Percentiles rank a stretch among this genome's conserved stretches.
Evolutionary conservation across 2,113 vertebrate genomes (phyloP).

Genomic region (zebrafish (Danio rerio)): DNA sequence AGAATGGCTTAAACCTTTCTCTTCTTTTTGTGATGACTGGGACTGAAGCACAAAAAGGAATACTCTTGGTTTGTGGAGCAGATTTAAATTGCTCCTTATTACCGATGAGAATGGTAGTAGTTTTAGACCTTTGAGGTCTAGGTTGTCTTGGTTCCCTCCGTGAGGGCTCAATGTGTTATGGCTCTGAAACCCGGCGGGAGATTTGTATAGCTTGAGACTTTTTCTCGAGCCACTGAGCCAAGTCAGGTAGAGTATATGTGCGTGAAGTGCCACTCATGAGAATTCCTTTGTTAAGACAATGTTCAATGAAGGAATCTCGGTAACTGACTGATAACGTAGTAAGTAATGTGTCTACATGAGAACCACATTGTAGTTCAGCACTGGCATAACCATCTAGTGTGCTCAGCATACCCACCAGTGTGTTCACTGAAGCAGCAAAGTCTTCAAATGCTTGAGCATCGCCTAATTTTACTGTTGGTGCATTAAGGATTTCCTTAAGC

Average conservation of each 20-base stretch:
- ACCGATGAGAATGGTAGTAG: conserved; percentile 8
- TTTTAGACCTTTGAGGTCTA: neutral
- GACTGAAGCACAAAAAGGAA: neutral
- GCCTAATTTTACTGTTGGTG: neutral
- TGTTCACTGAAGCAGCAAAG: neutral
- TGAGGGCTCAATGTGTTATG: neutral
- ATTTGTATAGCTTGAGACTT: conserved; percentile 35
- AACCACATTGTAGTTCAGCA: neutral
- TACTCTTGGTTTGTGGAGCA: too few relatives aligned
- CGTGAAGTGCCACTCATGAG: conserved; percentile 14
- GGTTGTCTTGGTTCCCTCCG: neutral
- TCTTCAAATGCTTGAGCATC: neutral
- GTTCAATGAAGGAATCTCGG: conserved; percentile 1
- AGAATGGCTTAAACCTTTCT: conserved; percentile 37
- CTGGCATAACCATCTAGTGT: neutral
- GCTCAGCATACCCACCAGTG: neutral
- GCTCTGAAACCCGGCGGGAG: neutral
- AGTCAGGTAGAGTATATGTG: conserved; percentile 19
- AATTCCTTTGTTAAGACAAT: conserved; percentile 8
- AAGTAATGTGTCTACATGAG: neutral
- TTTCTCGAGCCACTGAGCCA: conserved; percentile 16
- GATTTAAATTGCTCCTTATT: neutral
- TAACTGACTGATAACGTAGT: neutral
- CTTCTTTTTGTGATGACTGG: neutral
- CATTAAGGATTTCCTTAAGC: too few relatives aligned